Percentiles rank a stretch among this genome's conserved stretches.
phyloP scores from a whole-genome alignment of 2,797 vertebrate species.

The Syngnathus rostellatus region DNA sequence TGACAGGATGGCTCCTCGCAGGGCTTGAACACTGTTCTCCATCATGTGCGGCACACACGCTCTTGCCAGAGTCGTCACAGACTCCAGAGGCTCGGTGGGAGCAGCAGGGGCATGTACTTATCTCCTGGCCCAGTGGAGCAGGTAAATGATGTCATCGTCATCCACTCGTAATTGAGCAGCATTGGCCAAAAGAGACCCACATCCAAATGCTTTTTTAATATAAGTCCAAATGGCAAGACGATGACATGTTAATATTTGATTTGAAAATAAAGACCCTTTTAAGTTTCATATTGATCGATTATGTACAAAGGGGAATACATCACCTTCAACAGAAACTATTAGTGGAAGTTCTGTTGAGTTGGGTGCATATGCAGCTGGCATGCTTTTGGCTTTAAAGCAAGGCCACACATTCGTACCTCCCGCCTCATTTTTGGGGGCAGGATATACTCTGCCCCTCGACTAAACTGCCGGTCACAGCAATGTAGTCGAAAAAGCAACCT shows the following conservation, averaged over 20 bases:
- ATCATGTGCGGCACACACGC: conserved; percentile 48
- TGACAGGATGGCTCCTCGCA: conserved; percentile 43
- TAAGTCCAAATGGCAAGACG: neutral
- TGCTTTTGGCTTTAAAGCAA: neutral
- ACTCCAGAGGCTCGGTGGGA: conserved; percentile 52
- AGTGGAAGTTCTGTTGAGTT: neutral
- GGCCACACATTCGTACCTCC: neutral
- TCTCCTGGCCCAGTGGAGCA: conserved; percentile 66
- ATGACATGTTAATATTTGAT: neutral
- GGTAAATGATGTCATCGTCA: conserved; percentile 64
- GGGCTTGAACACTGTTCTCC: conserved; percentile 47
- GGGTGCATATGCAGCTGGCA: no score
- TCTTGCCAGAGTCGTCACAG: conserved; percentile 48
- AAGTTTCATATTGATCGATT: neutral
- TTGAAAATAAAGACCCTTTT: neutral
- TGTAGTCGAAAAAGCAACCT: neutral
- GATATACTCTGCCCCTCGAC: neutral
- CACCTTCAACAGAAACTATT: neutral
- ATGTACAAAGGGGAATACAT: neutral
- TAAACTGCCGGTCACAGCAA: neutral
- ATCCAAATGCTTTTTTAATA: conserved; percentile 1
- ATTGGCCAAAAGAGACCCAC: conserved; percentile 36
- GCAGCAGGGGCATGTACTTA: conserved; percentile 58
- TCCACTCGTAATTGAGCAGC: conserved; percentile 38
- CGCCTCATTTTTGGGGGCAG: no score